Base-by-base conservation (phyloP, 2,888 invertebrate species). In the Crossocerus cetratus region DNA sequence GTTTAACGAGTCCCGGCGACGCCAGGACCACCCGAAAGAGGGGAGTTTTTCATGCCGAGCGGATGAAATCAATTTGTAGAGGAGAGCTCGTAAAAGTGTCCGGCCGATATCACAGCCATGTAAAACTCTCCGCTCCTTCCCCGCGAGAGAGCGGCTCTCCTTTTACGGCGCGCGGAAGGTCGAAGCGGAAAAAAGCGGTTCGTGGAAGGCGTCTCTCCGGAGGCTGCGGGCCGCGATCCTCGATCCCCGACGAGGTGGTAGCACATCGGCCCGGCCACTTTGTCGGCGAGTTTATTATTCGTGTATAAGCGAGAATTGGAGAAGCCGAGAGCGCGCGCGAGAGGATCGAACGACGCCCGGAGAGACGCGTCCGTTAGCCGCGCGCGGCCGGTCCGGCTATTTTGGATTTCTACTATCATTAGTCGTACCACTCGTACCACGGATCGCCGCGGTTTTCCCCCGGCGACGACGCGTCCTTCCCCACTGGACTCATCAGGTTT, bases 251-350 rank as follows among this genome's bases (percentile, higher is more conserved):
- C 32, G 32, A 60, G 61, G 61, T 71, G 70, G 68, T 63, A 57
- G 69, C 44, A 61, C 61, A 64, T 32, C 32, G 71, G 71, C 65
- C 49, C 76, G 65, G 76, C 69, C 78, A 82, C 85, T 85, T 85
- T 84, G 83, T 85, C 82, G 85, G 84, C 82, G 56, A 76, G 78
- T 83, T 84, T 84, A 83, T 84, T 83, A 83, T 83, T 84, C 83
- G 78, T 83, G 32, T 32, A 32, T 32, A 80, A 83, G 75, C 72
- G 67, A 74, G 74, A 77, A 77, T 74, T 70, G 65, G 73, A 73
- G 58, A n/a, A n/a, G n/a, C n/a, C n/a, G n/a, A n/a, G n/a, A n/a
- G n/a, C n/a, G n/a, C n/a, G n/a, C n/a, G n/a, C n/a, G 8, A 32
- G 32, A 70, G 64, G 69, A 76, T 74, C 76, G 76, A 62, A 57